These are phyloP conservation scores for Lucilia sericata DNA, from an alignment of 1,140 invertebrate species.

Conservation along the genomic window DNA sequence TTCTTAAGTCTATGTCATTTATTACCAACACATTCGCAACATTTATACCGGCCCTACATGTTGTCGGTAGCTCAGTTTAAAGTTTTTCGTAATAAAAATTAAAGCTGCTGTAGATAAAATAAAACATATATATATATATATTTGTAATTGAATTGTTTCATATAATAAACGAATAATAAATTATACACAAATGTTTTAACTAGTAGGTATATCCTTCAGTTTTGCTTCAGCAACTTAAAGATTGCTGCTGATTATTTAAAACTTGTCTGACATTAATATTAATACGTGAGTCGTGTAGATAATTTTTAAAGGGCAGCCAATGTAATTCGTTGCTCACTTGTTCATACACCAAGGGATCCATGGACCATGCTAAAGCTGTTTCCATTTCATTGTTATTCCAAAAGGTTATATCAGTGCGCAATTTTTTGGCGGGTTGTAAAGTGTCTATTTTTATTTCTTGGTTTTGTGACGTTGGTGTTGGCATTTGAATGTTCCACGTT, in stretches of 20 bases:
- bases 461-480: not conserved
- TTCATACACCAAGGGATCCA: conserved; percentile 51
- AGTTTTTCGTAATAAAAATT: conserved; percentile 24
- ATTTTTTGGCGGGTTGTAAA: not conserved
- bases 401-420: conserved; percentile 1
- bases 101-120: not conserved
- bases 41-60: conserved; percentile 33
- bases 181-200: too few species aligned
- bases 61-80: conserved; percentile 24
- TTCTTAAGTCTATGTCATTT: conserved; percentile 43
- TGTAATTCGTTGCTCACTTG: conserved; percentile 64
- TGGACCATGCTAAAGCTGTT: conserved; percentile 42
- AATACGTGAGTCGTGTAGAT: conserved; percentile 75
- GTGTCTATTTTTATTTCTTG: not conserved
- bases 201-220: too few species aligned
- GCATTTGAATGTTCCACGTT: conserved; percentile 69
- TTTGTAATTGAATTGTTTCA: not conserved
- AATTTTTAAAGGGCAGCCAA: conserved; percentile 72
- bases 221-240: not conserved
- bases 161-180: too few species aligned
- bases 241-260: conserved; percentile 14
- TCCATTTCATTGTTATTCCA: not conserved
- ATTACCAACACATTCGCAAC: conserved; percentile 42
- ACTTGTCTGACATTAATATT: conserved; percentile 86
- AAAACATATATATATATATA: not conserved